Percentiles rank a stretch among this genome's conserved stretches.
Evolutionary conservation across 2,888 invertebrate genomes (phyloP).

Genomic region (Oegoconia quadripuncta): DNA sequence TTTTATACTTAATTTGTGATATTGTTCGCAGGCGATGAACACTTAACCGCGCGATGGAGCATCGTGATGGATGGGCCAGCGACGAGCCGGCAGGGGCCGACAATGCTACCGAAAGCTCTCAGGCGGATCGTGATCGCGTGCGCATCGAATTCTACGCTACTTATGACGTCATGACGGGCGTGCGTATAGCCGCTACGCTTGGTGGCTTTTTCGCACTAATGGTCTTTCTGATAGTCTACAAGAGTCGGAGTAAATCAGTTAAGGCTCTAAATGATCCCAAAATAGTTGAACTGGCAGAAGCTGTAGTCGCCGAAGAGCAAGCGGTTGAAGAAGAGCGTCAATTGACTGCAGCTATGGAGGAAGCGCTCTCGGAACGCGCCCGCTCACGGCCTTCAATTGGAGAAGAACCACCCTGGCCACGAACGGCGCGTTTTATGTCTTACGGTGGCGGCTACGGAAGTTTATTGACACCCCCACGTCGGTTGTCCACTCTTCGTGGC

Average conservation of each 20-base stretch:
- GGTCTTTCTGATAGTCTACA: conserved; percentile 94
- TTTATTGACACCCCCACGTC: conserved; percentile 83
- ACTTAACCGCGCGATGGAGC: conserved; percentile 71
- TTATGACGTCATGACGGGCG: conserved; percentile 96
- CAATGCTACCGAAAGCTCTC: conserved; percentile 58
- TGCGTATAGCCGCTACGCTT: conserved; percentile 93
- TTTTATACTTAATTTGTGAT: conserved; percentile 18
- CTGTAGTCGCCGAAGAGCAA: conserved; percentile 84
- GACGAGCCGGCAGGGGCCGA: conserved; percentile 52
- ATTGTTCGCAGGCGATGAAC: conserved; percentile 70
- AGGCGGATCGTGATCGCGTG: conserved; percentile 82
- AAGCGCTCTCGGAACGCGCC: conserved; percentile 71
- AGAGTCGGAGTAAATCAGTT: conserved; percentile 89
- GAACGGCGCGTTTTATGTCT: conserved; percentile 65
- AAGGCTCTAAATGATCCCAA: conserved; percentile 88
- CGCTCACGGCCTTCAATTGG: conserved; percentile 81
- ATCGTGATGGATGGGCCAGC: conserved; percentile 63
- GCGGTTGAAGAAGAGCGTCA: conserved; percentile 86
- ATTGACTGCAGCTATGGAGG: conserved; percentile 86
- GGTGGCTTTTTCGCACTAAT: conserved; percentile 95
- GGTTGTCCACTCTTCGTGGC: conserved; percentile 78
- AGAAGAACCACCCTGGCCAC: conserved; percentile 80
- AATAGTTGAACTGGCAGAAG: conserved; percentile 88
- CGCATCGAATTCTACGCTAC: conserved; percentile 92
- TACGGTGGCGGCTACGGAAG: conserved; percentile 84